Evolutionary conservation across 2,888 invertebrate genomes (phyloP).

Genomic region (Leptopilina myrica): DNA sequence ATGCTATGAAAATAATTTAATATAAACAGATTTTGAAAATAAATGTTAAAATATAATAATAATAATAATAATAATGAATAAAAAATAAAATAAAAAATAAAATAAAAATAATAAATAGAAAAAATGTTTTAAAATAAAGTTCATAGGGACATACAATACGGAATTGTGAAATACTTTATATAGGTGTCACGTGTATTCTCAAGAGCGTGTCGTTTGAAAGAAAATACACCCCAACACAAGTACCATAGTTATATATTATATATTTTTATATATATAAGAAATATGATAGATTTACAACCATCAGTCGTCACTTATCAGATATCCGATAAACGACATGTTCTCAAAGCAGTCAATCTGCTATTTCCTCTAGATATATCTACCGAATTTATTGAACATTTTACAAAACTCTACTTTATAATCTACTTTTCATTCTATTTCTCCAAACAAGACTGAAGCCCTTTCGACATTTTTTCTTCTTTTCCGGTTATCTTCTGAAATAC

Average conservation of each 20-base stretch:
- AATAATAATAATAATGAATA: too few relatives aligned
- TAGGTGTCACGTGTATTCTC: background rate
- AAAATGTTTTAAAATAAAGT: background rate
- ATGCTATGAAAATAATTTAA: background rate
- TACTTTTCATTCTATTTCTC: background rate
- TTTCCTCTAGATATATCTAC: background rate
- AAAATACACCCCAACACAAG: background rate
- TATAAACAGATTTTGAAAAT: too few relatives aligned
- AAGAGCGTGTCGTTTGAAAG: slow-evolving; percentile 12
- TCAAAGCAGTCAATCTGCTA: slow-evolving; percentile 7
- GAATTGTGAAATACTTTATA: background rate
- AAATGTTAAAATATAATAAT: too few relatives aligned
- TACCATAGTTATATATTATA: too few relatives aligned
- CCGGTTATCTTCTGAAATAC: too few relatives aligned
- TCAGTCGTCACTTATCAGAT: slow-evolving; percentile 19
- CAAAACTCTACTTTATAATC: background rate
- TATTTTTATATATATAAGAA: background rate
- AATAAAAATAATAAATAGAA: too few relatives aligned
- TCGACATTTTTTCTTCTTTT: too few relatives aligned
- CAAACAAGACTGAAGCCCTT: too few relatives aligned
- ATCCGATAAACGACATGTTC: slow-evolving; percentile 2
- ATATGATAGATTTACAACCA: slow-evolving; percentile 2
- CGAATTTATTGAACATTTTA: background rate
- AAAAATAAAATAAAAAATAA: too few relatives aligned
- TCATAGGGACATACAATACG: background rate